phyloP scores from a whole-genome alignment of 2,888 invertebrate genomes.

The Eurois occulta region DNA sequence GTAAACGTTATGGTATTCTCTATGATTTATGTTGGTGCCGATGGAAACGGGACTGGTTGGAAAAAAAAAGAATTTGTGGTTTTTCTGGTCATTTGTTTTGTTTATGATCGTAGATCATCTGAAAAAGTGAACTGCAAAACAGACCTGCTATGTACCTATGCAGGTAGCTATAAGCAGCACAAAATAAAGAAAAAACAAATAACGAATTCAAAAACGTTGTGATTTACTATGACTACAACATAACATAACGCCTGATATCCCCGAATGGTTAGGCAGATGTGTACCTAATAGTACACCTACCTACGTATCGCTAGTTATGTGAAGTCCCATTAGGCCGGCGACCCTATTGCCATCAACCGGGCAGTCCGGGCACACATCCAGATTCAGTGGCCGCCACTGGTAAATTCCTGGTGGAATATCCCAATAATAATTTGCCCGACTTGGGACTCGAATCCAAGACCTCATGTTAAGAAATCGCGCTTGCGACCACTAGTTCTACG shows the following conservation, averaged over 20 bases:
- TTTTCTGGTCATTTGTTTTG: slow-evolving; percentile 30
- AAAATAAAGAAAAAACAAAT: neutral
- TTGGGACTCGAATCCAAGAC: neutral
- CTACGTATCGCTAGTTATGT: too few relatives aligned
- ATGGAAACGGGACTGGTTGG: slow-evolving; percentile 62
- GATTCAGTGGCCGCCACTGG: neutral
- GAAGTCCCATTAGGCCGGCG: too few relatives aligned
- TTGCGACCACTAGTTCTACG: neutral
- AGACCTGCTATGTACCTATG: too few relatives aligned
- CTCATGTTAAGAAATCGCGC: neutral
- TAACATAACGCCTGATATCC: fast-evolving
- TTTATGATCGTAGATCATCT: slow-evolving; percentile 12
- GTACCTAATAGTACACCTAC: too few relatives aligned
- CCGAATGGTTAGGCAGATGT: neutral
- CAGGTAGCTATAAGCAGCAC: neutral
- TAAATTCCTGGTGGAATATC: neutral
- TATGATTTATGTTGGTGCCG: slow-evolving; percentile 76
- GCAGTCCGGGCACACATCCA: neutral
- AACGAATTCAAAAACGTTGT: neutral
- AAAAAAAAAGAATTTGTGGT: slow-evolving; percentile 38
- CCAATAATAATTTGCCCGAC: neutral
- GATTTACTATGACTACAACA: neutral
- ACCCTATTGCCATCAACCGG: too few relatives aligned
- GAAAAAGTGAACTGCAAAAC: neutral
- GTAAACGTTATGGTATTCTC: slow-evolving; percentile 72